These are phyloP conservation scores for Aptenodytes forsteri DNA, from an alignment of 2,113 vertebrate species.

Conservation along the genomic window DNA sequence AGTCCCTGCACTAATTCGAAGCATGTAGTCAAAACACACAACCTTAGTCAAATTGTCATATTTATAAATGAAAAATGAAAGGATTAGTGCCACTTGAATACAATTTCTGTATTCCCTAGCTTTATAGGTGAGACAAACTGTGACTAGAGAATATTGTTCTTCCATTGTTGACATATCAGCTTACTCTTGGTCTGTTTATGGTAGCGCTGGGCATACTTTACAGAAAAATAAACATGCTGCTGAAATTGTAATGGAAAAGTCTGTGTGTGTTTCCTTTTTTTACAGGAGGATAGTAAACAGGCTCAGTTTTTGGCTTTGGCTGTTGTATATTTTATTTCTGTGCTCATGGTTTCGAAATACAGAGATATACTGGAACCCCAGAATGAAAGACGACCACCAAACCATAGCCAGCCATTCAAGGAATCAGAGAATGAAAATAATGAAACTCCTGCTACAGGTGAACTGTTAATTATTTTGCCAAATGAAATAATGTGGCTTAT, in stretches of 20 bases:
- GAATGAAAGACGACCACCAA: slow-evolving; percentile 82
- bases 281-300: slow-evolving; percentile 98
- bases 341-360: slow-evolving; percentile 99
- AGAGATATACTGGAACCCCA: slow-evolving; percentile 97
- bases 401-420: slow-evolving; percentile 75
- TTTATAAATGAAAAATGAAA: not conserved
- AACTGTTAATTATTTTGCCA: not conserved
- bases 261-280: not conserved
- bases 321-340: slow-evolving; percentile 97
- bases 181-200: slow-evolving; percentile 19
- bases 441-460: slow-evolving; percentile 21
- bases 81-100: not conserved
- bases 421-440: slow-evolving; percentile 72
- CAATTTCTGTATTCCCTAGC: not conserved
- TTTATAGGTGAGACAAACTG: not conserved
- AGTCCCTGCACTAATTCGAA: not conserved
- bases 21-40: not conserved
- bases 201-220: not conserved
- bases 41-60: not conserved
- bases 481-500: not conserved
- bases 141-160: slow-evolving; percentile 28
- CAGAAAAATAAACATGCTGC: not conserved
- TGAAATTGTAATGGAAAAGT: slow-evolving; percentile 41
- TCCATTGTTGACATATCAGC: not conserved
- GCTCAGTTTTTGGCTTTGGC: slow-evolving; percentile 97